Evolutionary conservation across 1,140 invertebrate species (phyloP).

Genomic region (Dolichoris vasculosae): DNA sequence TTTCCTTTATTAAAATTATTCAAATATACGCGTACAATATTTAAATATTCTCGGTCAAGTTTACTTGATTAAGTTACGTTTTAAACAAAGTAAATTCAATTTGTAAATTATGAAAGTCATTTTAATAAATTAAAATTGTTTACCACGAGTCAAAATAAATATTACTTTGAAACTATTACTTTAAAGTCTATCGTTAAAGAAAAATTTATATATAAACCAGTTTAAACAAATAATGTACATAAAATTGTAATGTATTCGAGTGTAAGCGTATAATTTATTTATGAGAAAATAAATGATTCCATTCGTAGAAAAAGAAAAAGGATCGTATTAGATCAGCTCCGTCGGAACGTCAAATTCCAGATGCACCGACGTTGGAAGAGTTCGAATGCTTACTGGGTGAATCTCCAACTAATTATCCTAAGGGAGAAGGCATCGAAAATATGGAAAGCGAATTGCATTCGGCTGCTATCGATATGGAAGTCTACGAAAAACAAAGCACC

Average conservation of each 20-base stretch:
- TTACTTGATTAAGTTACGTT: too few relatives aligned
- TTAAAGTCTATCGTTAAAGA: too few relatives aligned
- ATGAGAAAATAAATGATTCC: slow-evolving; percentile 42
- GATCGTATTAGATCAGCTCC: slow-evolving; percentile 60
- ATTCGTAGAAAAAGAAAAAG: slow-evolving; percentile 66
- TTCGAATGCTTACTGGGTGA: slow-evolving; percentile 71
- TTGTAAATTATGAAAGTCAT: too few relatives aligned
- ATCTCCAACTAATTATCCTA: slow-evolving; percentile 71
- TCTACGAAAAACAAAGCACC: slow-evolving; percentile 64
- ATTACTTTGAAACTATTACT: too few relatives aligned
- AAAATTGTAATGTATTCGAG: background rate
- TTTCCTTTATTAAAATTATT: too few relatives aligned
- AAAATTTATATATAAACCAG: background rate
- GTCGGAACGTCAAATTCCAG: slow-evolving; percentile 67
- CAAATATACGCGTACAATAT: too few relatives aligned
- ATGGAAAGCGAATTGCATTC: slow-evolving; percentile 74
- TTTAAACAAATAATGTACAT: background rate
- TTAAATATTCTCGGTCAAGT: too few relatives aligned
- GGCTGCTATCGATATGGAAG: slow-evolving; percentile 70
- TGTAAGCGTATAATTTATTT: background rate
- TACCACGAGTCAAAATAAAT: too few relatives aligned
- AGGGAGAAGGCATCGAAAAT: slow-evolving; percentile 70
- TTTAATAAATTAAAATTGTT: too few relatives aligned
- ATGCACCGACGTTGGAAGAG: slow-evolving; percentile 71
- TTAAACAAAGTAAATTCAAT: too few relatives aligned